Base-by-base conservation (phyloP, 2,797 vertebrate genomes). In the Eulemur rubriventer region DNA sequence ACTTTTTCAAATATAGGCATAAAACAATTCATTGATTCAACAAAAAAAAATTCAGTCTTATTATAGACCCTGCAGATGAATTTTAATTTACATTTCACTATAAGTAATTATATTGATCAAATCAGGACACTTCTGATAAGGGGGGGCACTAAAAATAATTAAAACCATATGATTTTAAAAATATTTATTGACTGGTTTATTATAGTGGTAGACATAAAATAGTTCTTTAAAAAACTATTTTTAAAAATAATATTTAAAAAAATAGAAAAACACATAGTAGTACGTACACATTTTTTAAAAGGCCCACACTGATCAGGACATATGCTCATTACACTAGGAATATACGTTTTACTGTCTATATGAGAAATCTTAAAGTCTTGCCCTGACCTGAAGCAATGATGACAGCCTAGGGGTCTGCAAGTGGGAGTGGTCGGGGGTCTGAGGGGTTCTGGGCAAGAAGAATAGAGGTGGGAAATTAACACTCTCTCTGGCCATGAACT, bases 1-100 rank as follows among this genome's bases (percentile, higher is more conserved):
- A 7, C 26, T 89, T 95, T 93, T 88, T 78, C 43, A 87, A 95
- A 72, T 87, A 79, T 16, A 76, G n/a, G 17, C 30, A 92, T 84
- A 84, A 93, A 76, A 80, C n/a, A 67, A 93, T 18, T 76, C 46
- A 63, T 41, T 69, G 70, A 84, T 79, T 87, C 46, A 83, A 75
- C 6, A 84, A 89, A 87, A 84, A 41, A 14, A 61, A 52, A 91
- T 78, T 81, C 16, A 69, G 5, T 41, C 75, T 72, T 72, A 43
- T 28, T 93, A 35, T 4, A 41, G 28, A 52, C 24, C 50, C 17
- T 55, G 2, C 12, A 26, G 33, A 82, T 57, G 26, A 93, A 57
- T 28, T 88, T 78, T 65, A 38, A 73, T 18, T 63, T 88, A 6
- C 1, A 75, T 94, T 95, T 90, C 24, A 38, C 48, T 78, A 12